These are phyloP conservation scores for Echiichthys vipera DNA, from an alignment of 2,797 vertebrate species.

Conservation along the genomic window DNA sequence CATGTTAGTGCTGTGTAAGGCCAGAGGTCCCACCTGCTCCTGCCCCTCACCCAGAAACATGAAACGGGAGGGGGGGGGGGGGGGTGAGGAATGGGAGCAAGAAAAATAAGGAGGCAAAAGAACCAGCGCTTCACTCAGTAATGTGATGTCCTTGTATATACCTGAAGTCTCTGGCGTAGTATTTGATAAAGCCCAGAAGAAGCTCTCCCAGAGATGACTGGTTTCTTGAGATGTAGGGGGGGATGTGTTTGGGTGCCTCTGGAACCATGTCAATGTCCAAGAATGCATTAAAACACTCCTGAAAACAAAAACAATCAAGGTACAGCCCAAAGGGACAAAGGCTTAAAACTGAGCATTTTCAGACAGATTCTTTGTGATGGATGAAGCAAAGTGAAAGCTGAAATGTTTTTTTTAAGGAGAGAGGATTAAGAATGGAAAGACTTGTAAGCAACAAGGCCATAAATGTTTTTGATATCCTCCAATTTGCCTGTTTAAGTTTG, in stretches of 20 bases:
- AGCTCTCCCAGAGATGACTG: slow-evolving; percentile 91
- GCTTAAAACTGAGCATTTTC: neutral
- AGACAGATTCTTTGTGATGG: neutral
- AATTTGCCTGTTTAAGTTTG: neutral
- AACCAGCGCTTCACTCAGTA: slow-evolving; percentile 21
- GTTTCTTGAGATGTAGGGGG: slow-evolving; percentile 90
- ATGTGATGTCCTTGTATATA: slow-evolving; percentile 72
- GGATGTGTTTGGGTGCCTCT: slow-evolving; percentile 85
- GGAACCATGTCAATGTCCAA: slow-evolving; percentile 92
- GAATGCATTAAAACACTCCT: slow-evolving; percentile 89
- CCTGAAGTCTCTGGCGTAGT: slow-evolving; percentile 95
- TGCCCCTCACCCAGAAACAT: slow-evolving; percentile 80
- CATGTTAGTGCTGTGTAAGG: slow-evolving; percentile 65
- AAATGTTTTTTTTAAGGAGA: neutral
- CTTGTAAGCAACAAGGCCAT: neutral
- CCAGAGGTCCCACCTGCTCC: slow-evolving; percentile 84
- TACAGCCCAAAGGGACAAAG: slow-evolving; percentile 12
- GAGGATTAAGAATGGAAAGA: neutral
- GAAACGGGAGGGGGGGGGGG: slow-evolving; percentile 72
- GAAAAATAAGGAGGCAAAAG: slow-evolving; percentile 38
- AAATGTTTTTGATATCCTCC: neutral
- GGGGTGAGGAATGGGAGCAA: slow-evolving; percentile 34
- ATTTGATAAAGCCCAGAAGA: slow-evolving; percentile 94
- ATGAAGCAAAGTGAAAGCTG: neutral
- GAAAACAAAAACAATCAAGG: slow-evolving; percentile 55